Conservation (phyloP, 2,113 vertebrate species). For the Pelusios castaneus region DNA sequence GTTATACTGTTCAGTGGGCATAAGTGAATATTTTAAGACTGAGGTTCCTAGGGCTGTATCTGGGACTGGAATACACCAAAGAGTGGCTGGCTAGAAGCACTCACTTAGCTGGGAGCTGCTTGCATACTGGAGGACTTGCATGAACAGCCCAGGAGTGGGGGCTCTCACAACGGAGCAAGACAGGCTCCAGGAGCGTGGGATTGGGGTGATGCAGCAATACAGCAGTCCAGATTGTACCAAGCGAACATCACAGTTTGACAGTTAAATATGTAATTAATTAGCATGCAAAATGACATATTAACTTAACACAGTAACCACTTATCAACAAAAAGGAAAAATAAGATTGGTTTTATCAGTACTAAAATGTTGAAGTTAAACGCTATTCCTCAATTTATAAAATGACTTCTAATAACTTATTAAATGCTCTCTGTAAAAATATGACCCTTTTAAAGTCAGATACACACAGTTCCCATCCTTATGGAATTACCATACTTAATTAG, state of each 20-base stretch:
- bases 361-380: neutral
- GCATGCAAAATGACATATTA: neutral
- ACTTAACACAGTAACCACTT: neutral
- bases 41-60: no score
- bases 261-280: neutral
- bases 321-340: neutral
- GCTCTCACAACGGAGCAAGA: no score
- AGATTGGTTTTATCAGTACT: neutral
- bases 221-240: no score
- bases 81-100: no score
- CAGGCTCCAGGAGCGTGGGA: no score
- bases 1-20: no score
- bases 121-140: no score
- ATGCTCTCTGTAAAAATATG: rapidly evolving
- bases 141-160: no score
- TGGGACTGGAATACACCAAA: no score
- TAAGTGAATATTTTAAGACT: no score
- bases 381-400: neutral
- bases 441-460: neutral
- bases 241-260: neutral
- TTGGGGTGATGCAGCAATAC: no score
- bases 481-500: neutral
- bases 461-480: neutral
- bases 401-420: neutral
- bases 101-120: no score